Base-by-base conservation (phyloP, 2,113 vertebrate genomes). In the Rhinoderma darwinii region DNA sequence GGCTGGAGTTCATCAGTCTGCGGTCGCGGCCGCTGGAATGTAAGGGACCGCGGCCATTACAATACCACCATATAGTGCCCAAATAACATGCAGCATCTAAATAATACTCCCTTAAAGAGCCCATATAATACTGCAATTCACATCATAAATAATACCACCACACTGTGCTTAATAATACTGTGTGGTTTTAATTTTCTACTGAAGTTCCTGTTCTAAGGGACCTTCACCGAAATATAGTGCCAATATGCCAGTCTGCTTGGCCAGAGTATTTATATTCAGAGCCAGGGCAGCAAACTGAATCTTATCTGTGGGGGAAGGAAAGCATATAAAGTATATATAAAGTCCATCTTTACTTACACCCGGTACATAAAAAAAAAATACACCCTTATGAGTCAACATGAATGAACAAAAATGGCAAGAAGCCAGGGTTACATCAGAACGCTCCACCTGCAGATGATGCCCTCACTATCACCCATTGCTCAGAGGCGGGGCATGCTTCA, bases 371-470 rank as follows among this genome's bases (percentile, higher is more conserved):
- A 72, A 37, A 39, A 5, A 56, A 15, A 50, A 68, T 51, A 72
- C 63, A 50, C 63, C 82, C 44, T 35, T 5, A 41, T 80, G 77
- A 80, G 35, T 80, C 77, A 78, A 54, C 32, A 39, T 39, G 51
- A 39, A 27, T 84, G n/a, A 43, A 59, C 20, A 59, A 63, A 77
- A 32, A 63, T 63, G 54, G 39, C 73, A 75, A 37, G n/a, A 47
- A 18, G 25, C 75, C 41, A 22, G 44, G 74, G 74, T 68, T 50
- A 39, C 41, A 50, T 44, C 27, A 85, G 30, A 20, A 17, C 39
- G 39, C 51, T 41, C 47, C 43, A 30, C 44, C 41, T 43, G 10
- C 17, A 5, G 18, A 72, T 47, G 32, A 73, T 84, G 14, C 20
- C 25, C 37, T 56, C 39, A 14, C 51, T 22, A 56, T 80, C 66